phyloP scores from a whole-genome alignment of 2,888 invertebrate genomes.

The Hedya salicella region DNA sequence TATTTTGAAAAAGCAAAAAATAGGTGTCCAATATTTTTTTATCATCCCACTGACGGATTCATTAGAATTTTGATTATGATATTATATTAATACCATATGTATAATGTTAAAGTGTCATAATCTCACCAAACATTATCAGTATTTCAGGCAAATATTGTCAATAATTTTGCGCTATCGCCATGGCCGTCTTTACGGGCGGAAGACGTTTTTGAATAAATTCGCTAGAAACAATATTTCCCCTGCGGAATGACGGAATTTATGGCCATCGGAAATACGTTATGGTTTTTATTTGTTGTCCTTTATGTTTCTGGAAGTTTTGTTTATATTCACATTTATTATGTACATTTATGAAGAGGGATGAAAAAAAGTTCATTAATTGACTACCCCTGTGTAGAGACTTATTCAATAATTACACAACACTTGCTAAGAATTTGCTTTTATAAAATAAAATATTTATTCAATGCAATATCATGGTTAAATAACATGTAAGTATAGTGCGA shows the following conservation, averaged over 20 bases:
- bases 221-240: conserved; percentile 56
- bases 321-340: conserved; percentile 17
- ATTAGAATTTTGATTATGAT: no score
- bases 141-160: conserved; percentile 55
- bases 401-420: no score
- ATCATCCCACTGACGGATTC: no score
- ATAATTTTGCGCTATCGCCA: conserved; percentile 66
- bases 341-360: neutral
- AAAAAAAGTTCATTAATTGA: no score
- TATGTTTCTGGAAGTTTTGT: conserved; percentile 31
- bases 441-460: no score
- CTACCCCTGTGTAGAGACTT: no score
- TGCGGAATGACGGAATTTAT: conserved; percentile 47
- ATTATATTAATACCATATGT: no score
- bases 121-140: conserved; percentile 43
- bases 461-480: no score
- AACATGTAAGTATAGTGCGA: no score
- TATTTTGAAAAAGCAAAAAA: no score
- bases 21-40: no score
- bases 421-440: no score
- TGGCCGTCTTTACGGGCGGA: conserved; percentile 37
- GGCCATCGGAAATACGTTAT: conserved; percentile 42
- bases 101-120: conserved; percentile 6
- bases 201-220: conserved; percentile 48
- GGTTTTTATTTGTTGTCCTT: conserved; percentile 38